phyloP scores from a whole-genome alignment of 2,888 invertebrate species.

The Zygothrica quintamaculata region DNA sequence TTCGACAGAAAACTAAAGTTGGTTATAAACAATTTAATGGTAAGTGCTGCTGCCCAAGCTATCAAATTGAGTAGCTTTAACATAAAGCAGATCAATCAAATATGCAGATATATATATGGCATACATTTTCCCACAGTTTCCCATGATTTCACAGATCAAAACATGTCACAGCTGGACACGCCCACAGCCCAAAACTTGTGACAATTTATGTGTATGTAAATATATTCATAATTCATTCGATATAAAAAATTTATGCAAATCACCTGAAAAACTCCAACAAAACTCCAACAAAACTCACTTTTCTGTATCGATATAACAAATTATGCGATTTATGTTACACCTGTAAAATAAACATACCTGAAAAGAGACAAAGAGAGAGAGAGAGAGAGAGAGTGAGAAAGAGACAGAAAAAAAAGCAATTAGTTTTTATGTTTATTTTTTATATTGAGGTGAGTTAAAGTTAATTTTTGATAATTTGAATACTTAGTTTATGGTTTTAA shows the following conservation, averaged over 20 bases:
- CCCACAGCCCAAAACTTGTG: constrained; percentile 40
- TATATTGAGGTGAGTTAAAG: constrained; percentile 15
- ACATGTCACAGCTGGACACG: constrained; percentile 53
- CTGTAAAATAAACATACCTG: constrained; percentile 61
- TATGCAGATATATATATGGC: no score
- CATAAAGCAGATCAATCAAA: no score
- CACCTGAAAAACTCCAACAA: constrained; percentile 64
- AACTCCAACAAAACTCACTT: constrained; percentile 70
- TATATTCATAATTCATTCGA: constrained; percentile 45
- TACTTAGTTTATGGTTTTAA: constrained; percentile 38
- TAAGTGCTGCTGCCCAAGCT: no score
- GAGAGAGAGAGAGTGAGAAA: not conserved
- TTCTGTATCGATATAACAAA: constrained; percentile 40
- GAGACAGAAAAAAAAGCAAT: constrained; percentile 36
- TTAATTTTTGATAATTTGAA: constrained; percentile 52
- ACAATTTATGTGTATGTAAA: constrained; percentile 1
- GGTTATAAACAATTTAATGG: no score
- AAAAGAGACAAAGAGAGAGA: constrained; percentile 59
- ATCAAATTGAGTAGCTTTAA: no score
- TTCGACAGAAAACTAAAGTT: no score
- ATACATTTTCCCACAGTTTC: constrained; percentile 8
- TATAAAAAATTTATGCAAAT: constrained; percentile 77
- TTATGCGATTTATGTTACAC: constrained; percentile 55
- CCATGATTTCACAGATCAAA: constrained; percentile 39
- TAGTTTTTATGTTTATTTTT: constrained; percentile 49